Base-by-base conservation (phyloP, 1,140 invertebrate species). In the Neuroterus valhalla region DNA sequence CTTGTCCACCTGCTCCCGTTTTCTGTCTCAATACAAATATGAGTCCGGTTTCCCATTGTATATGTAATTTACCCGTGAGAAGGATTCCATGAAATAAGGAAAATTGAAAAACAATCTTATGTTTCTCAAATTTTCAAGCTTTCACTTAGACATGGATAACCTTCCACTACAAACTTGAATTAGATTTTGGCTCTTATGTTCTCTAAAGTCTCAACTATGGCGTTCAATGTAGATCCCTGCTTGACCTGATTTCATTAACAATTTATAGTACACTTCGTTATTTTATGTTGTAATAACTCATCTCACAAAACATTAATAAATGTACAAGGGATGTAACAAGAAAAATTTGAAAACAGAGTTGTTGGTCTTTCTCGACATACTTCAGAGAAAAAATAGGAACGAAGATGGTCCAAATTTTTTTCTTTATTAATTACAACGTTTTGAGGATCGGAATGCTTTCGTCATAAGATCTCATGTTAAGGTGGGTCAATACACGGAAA, bases 1-100 rank as follows among this genome's bases (percentile, higher is more conserved):
- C n/a, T 62, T 62, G n/a, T 62, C 55, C 55, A 62, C 55, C 31
- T 62, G 31, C 55, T 62, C 15, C n/a, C 55, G 31, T 62, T n/a
- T 62, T 38, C 26, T 26, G 31, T 31, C 55, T 62, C 31, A 62
- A 62, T 62, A 62, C 8, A 62, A 26, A 62, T 15, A 62, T 23
- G 6, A n/a, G 10, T 15, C 26, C 11, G 11, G 23, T 10, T 19
- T 31, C 31, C 31, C 31, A 62, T 62, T 62, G 11, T 6, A 23
- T 26, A 62, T 62, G 12, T 31, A 62, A 62, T 62, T 19, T 23
- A 14, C 11, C 26, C 26, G 6, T 15, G 1, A 38, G 10, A 38
- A 38, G 31, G 10, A 38, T 38, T 38, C 6, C 31, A 38, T 38
- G 5, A 38, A 38, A 38, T 38, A 4, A 4, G 4, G 4, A 26